Conservation (phyloP, 2,888 invertebrate genomes). For the Bugulina stolonifera region DNA sequence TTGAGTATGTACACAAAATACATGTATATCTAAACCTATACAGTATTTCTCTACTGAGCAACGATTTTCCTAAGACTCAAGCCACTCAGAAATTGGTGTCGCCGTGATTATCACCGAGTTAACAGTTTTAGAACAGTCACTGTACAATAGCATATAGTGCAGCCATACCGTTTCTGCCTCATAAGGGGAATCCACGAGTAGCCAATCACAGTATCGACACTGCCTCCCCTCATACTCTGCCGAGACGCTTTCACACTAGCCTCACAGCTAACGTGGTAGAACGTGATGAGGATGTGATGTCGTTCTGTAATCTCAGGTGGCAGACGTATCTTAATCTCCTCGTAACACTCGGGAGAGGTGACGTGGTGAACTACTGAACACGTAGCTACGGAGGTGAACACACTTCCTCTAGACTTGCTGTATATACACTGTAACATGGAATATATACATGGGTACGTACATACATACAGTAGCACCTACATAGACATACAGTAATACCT, state of each 20-base stretch:
- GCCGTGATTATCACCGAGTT: too few relatives aligned
- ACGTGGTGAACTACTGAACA: slow-evolving; percentile 76
- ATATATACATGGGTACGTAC: too few relatives aligned
- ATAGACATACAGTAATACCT: too few relatives aligned
- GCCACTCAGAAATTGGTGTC: too few relatives aligned
- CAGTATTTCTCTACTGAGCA: too few relatives aligned
- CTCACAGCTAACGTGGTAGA: slow-evolving; percentile 85
- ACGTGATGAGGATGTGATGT: slow-evolving; percentile 89
- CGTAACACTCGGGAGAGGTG: slow-evolving; percentile 81
- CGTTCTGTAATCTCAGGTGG: slow-evolving; percentile 76
- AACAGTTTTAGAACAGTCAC: too few relatives aligned
- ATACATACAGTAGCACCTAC: too few relatives aligned
- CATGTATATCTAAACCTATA: too few relatives aligned
- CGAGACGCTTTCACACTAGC: slow-evolving; percentile 30
- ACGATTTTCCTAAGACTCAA: too few relatives aligned
- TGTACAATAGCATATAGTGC: too few relatives aligned
- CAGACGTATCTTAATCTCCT: slow-evolving; percentile 79
- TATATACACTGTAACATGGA: slow-evolving; percentile 64
- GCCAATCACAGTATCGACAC: slow-evolving; percentile 66
- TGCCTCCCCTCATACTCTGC: background rate
- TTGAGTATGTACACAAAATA: too few relatives aligned
- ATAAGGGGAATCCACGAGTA: slow-evolving; percentile 88
- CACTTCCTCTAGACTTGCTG: slow-evolving; percentile 59
- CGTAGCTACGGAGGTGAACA: slow-evolving; percentile 62
- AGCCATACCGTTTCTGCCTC: slow-evolving; percentile 59